Evolutionary conservation across 2,797 vertebrate genomes (phyloP).

Genomic region (Cyclopterus lumpus): DNA sequence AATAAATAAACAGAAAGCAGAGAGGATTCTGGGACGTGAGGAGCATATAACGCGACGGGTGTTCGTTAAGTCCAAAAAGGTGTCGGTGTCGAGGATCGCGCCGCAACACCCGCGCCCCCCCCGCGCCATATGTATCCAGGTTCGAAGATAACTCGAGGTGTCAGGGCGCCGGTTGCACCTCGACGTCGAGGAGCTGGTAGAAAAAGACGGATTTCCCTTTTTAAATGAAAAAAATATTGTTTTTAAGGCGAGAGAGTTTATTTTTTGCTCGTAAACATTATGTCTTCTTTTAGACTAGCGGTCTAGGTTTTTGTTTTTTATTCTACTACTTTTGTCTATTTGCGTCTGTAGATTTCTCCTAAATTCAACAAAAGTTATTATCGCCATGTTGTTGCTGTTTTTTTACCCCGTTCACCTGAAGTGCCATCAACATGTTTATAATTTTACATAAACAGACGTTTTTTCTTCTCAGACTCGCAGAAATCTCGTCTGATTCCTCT

Average conservation of each 20-base stretch:
- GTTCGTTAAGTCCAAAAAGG: slow-evolving; percentile 63
- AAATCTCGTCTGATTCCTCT: too few species aligned
- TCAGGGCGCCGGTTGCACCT: slow-evolving; percentile 22
- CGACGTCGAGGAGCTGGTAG: slow-evolving; percentile 26
- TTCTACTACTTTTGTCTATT: not conserved
- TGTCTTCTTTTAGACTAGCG: not conserved
- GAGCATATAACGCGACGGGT: slow-evolving; percentile 43
- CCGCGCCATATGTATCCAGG: slow-evolving; percentile 46
- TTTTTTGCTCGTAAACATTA: not conserved
- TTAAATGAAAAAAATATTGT: slow-evolving; percentile 11
- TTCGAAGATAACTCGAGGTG: slow-evolving; percentile 62
- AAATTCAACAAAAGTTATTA: not conserved
- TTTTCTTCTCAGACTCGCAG: too few species aligned
- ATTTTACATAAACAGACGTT: too few species aligned
- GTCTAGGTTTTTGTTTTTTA: too few species aligned
- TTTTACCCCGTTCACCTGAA: not conserved
- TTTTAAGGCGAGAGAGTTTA: not conserved
- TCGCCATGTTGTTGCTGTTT: not conserved
- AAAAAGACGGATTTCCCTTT: slow-evolving; percentile 15
- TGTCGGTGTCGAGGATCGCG: slow-evolving; percentile 40
- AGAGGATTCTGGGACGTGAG: slow-evolving; percentile 51
- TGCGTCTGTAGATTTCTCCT: not conserved
- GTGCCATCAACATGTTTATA: not conserved
- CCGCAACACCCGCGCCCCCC: too few species aligned
- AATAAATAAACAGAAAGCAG: slow-evolving; percentile 76